Percentiles rank a stretch among this genome's conserved stretches.
These are phyloP conservation scores for Brachypalpus laphriformis DNA, from an alignment of 2,888 invertebrate species.

Conservation along the genomic window DNA sequence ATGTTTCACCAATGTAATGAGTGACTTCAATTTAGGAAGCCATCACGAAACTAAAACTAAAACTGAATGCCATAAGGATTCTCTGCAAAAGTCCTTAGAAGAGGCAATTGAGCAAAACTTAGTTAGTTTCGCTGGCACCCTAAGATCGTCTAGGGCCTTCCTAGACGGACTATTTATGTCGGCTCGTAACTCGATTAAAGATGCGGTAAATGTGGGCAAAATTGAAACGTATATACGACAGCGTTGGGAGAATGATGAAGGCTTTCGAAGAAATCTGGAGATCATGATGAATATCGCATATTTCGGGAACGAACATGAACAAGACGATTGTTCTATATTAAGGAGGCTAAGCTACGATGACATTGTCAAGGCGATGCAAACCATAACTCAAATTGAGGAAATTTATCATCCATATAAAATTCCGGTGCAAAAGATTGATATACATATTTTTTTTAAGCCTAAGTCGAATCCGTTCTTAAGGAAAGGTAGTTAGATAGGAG, in stretches of 20 bases:
- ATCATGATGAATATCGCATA: conserved; percentile 19
- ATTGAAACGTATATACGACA: conserved; percentile 74
- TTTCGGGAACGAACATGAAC: not conserved
- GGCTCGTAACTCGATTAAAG: not conserved
- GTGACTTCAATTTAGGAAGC: not conserved
- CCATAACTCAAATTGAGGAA: conserved; percentile 76
- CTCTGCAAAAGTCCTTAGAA: not conserved
- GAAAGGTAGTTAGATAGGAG: not conserved
- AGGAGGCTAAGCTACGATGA: conserved; percentile 75
- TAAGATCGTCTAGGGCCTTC: not conserved
- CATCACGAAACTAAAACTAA: not conserved
- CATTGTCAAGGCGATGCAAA: conserved; percentile 78
- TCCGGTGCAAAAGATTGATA: conserved; percentile 74
- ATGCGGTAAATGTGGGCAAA: not conserved
- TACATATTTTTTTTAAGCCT: not conserved
- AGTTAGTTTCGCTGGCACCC: not conserved
- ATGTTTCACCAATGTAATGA: not conserved
- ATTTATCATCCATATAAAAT: conserved; percentile 77
- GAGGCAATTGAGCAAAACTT: not conserved
- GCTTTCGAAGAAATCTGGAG: conserved; percentile 35
- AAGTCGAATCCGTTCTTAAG: not conserved
- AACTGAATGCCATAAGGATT: not conserved
- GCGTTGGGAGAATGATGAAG: conserved; percentile 76
- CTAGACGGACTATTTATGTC: conserved; percentile 22
- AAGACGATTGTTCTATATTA: not conserved